Percentiles rank a stretch among this genome's conserved stretches.
Evolutionary conservation across 2,888 invertebrate genomes (phyloP).

Genomic region (Tipula helvola): DNA sequence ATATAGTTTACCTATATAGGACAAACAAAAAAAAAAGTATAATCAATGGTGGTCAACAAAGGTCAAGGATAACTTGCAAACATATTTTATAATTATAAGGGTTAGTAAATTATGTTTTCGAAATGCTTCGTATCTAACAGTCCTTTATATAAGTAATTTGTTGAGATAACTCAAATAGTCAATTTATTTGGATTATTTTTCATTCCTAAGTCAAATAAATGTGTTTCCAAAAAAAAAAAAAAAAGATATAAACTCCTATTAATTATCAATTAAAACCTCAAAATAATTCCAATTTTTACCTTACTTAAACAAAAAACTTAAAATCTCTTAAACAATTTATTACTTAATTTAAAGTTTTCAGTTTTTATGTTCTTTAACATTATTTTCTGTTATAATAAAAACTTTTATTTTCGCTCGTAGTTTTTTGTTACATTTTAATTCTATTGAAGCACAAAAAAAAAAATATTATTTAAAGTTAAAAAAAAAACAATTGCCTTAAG

Average conservation of each 20-base stretch:
- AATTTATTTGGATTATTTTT: too few relatives aligned
- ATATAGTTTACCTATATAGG: background rate
- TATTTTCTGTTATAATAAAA: background rate
- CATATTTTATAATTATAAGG: too few relatives aligned
- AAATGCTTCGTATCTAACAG: too few relatives aligned
- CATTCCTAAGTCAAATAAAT: too few relatives aligned
- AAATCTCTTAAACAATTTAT: background rate
- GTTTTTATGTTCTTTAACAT: background rate
- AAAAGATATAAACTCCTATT: background rate
- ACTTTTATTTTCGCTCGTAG: background rate
- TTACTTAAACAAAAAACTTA: background rate
- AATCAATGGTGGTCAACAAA: background rate
- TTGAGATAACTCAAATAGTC: too few relatives aligned
- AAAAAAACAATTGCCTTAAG: background rate
- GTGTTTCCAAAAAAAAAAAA: too few relatives aligned
- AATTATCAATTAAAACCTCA: background rate
- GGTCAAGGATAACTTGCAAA: background rate
- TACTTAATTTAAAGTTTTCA: background rate
- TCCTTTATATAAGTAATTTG: too few relatives aligned
- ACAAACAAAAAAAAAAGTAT: background rate
- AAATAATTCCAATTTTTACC: background rate
- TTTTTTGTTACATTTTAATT: background rate
- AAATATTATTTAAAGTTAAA: background rate
- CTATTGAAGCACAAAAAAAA: background rate
- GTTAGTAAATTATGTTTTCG: too few relatives aligned